Base-by-base conservation (phyloP, 30 jellyfish, hydroid and myxozoan genomes). In the Turritopsis dohrnii region DNA sequence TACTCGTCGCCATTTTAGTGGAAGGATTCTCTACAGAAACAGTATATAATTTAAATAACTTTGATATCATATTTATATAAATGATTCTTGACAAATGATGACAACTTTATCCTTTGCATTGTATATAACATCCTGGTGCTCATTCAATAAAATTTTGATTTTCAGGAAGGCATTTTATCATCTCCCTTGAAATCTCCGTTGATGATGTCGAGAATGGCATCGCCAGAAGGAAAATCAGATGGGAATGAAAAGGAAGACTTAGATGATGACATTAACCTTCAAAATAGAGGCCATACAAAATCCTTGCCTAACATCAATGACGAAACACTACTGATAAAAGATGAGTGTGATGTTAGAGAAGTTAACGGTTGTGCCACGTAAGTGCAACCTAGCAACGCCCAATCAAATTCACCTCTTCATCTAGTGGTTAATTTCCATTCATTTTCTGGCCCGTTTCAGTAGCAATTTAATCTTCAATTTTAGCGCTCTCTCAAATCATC, bases 1-100 rank as follows among this genome's bases (percentile, higher is more conserved):
- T 94, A 69, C 96, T 94, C 20, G 99, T 94, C 30, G 99, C 99
- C 19, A 94, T 94, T 31, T 85, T 94, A 94, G 99, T 94, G 8
- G 99, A 94, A 89, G 99, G 99, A 53, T 94, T 94, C 84, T 94
- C 99, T 17, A 89, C 96, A 52, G 99, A 94, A 16, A 88, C 99
- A 41, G 99, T 94, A 54, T 89, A 96, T 31, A 0, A 7, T 3
- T 41, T 3, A 41, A 3, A 41, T 41, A 3, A 13, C 60, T 41
- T 41, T 41, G 5, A 3, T 41, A 41, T 41, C 13, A 3, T 41
- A 13, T 41, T 41, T n/a, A n/a, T n/a, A n/a, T n/a, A n/a, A n/a
- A n/a, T n/a, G n/a, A n/a, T n/a, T n/a, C n/a, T n/a, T n/a, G n/a
- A n/a, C n/a, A n/a, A n/a, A n/a, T n/a, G n/a, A n/a, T n/a, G n/a